A percentile compares a stretch with the other conserved stretches of the same genome.
These are phyloP conservation scores for Papilio protenor DNA, from an alignment of 2,888 invertebrate species.

Conservation along the genomic window DNA sequence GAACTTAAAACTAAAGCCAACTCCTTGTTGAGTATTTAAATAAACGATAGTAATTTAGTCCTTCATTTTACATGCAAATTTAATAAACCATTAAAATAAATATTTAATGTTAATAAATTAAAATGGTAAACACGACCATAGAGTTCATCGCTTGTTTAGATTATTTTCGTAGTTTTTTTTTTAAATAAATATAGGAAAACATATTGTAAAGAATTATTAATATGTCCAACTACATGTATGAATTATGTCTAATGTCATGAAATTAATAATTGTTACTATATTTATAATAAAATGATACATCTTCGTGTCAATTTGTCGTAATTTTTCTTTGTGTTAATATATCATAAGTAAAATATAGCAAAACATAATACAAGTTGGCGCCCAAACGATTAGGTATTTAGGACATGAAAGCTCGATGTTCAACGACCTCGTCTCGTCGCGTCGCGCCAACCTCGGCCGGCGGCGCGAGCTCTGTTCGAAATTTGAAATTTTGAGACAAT, in stretches of 20 bases:
- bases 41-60: not conserved
- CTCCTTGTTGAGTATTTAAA: not conserved
- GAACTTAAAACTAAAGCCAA: not conserved
- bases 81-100: not conserved
- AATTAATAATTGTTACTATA: not conserved
- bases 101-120: not conserved
- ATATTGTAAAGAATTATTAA: slow-evolving; percentile 1
- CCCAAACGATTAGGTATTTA: slow-evolving; percentile 71
- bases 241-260: not conserved
- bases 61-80: not conserved
- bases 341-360: slow-evolving; percentile 33
- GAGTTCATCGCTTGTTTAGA: not conserved
- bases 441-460: slow-evolving; percentile 65
- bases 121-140: not conserved
- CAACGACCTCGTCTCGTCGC: slow-evolving; percentile 77
- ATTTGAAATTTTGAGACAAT: slow-evolving; percentile 53
- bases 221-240: not conserved
- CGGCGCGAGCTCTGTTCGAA: slow-evolving; percentile 60
- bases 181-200: not conserved
- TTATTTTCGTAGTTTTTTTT: not conserved
- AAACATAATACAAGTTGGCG: slow-evolving; percentile 50
- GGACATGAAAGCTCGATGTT: slow-evolving; percentile 75
- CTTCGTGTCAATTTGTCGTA: slow-evolving; percentile 24
- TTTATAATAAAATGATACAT: slow-evolving; percentile 9
- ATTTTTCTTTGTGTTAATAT: slow-evolving; percentile 27